Evolutionary conservation across 1,140 invertebrate species (phyloP).

Genomic region (Amyelois transitella): DNA sequence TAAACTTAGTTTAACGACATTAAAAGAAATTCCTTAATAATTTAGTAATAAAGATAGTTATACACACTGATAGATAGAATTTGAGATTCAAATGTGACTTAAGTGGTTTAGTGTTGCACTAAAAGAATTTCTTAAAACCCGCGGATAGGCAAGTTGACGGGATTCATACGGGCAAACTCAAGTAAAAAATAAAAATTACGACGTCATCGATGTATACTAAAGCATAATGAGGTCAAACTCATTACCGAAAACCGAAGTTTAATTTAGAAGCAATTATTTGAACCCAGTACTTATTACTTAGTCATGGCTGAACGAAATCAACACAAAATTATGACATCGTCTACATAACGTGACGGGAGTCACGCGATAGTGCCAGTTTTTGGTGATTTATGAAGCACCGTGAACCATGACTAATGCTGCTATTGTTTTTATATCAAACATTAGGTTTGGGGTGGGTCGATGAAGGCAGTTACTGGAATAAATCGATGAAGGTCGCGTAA

Average conservation of each 20-base stretch:
- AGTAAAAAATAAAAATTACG: too few species aligned
- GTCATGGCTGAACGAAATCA: constrained; percentile 56
- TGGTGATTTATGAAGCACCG: constrained; percentile 57
- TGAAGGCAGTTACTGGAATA: not conserved
- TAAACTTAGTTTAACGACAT: too few species aligned
- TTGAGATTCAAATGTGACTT: too few species aligned
- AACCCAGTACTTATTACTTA: constrained; percentile 48
- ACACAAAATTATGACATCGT: constrained; percentile 67
- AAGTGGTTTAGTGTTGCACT: too few species aligned
- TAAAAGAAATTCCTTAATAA: too few species aligned
- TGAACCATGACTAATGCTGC: constrained; percentile 40
- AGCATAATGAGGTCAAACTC: not conserved
- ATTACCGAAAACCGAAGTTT: constrained; percentile 15
- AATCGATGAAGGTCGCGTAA: not conserved
- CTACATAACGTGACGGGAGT: constrained; percentile 39
- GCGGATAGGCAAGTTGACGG: too few species aligned
- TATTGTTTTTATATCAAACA: constrained; percentile 19
- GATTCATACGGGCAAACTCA: too few species aligned
- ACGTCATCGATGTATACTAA: not conserved
- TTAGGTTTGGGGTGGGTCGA: constrained; percentile 8
- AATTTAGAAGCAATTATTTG: constrained; percentile 39
- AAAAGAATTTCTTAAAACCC: too few species aligned
- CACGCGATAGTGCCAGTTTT: constrained; percentile 57
- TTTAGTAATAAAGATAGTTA: too few species aligned
- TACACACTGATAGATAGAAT: too few species aligned